Percentiles rank a stretch among this genome's conserved stretches.
Conservation (phyloP, 35 echinoderm and acorn worm species). For the Ophiothrix spiculata region DNA sequence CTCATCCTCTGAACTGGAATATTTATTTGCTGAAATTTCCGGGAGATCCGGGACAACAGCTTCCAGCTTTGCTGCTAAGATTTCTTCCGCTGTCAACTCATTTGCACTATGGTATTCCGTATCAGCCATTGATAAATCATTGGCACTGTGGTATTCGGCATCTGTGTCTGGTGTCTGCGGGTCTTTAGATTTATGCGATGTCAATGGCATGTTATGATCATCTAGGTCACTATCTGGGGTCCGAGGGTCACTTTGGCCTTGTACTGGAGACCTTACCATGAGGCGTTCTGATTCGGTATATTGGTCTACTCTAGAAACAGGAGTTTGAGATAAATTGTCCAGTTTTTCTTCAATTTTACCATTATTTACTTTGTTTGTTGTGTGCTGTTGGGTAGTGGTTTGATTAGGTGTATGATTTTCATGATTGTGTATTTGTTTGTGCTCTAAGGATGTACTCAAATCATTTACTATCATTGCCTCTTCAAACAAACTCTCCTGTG, state of each 20-base stretch:
- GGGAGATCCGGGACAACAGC: neutral
- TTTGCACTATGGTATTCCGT: neutral
- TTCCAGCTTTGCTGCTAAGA: neutral
- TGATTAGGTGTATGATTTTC: too few relatives aligned
- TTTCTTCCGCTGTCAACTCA: neutral
- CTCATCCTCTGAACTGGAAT: neutral
- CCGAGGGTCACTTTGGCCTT: neutral
- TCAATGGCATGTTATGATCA: too few relatives aligned
- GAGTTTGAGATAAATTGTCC: too few relatives aligned
- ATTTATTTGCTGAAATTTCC: neutral
- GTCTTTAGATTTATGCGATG: too few relatives aligned
- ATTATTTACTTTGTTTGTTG: too few relatives aligned
- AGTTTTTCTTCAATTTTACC: too few relatives aligned
- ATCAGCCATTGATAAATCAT: slow-evolving; percentile 1
- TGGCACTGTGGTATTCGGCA: neutral
- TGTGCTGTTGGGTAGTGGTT: too few relatives aligned
- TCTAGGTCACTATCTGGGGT: neutral
- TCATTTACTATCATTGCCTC: too few relatives aligned
- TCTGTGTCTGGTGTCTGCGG: neutral
- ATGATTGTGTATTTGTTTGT: too few relatives aligned
- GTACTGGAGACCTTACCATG: neutral
- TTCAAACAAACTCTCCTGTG: too few relatives aligned
- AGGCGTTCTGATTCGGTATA: neutral
- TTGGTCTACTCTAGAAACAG: too few relatives aligned
- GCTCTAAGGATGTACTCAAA: too few relatives aligned